These are phyloP conservation scores for Oophaga sylvatica DNA, from an alignment of 2,797 vertebrate genomes.

Conservation along the genomic window DNA sequence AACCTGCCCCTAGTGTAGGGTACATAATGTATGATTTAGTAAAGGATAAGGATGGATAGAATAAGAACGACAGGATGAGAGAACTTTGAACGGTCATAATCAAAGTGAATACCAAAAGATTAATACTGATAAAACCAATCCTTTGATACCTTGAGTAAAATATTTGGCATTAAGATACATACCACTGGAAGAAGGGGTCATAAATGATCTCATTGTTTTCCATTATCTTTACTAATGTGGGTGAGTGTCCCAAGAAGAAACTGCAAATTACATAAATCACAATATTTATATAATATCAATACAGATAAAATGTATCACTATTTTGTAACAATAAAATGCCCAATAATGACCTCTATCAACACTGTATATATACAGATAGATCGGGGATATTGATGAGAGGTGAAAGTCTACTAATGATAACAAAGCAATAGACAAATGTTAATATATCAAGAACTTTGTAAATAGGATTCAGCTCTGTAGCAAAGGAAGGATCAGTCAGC, in stretches of 20 bases:
- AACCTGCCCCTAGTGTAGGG: no score
- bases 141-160: background rate
- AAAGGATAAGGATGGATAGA: no score
- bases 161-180: slow-evolving; percentile 56
- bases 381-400: background rate
- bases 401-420: background rate
- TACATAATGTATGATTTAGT: no score
- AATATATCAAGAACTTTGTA: background rate
- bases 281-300: background rate
- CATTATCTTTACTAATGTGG: slow-evolving; percentile 68
- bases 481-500: background rate
- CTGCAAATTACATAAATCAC: slow-evolving; percentile 61
- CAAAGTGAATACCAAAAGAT: no score
- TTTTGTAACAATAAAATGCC: background rate
- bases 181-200: slow-evolving; percentile 75
- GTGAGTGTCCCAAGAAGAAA: slow-evolving; percentile 77
- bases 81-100: no score
- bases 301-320: background rate
- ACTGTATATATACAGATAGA: background rate
- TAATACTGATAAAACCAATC: no score
- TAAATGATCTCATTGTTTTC: slow-evolving; percentile 64
- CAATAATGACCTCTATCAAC: background rate
- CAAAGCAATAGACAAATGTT: background rate
- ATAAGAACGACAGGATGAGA: no score
- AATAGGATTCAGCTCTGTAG: background rate